phyloP scores from a whole-genome alignment of 2,113 vertebrate genomes.

The Columbina picui region DNA sequence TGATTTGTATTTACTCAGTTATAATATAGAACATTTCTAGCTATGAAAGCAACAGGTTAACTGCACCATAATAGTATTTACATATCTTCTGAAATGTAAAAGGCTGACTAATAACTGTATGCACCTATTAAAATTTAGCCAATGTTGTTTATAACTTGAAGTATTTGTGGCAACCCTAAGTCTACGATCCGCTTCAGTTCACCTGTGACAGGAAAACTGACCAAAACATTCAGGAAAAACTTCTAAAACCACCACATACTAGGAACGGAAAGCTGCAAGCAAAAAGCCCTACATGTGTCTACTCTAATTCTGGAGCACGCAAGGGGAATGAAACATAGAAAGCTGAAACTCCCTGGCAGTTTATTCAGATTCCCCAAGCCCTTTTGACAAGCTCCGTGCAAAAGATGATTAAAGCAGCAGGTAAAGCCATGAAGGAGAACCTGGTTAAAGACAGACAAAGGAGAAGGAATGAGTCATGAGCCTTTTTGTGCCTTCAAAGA shows the following conservation, averaged over 20 bases:
- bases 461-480: background rate
- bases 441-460: background rate
- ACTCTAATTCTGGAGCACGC: background rate
- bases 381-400: background rate
- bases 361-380: background rate
- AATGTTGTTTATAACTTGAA: background rate
- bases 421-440: background rate
- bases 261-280: background rate
- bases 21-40: background rate
- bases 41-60: background rate
- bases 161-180: background rate
- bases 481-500: background rate
- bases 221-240: background rate
- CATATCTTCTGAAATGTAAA: background rate
- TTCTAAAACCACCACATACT: background rate
- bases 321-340: background rate
- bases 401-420: background rate
- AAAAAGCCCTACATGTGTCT: background rate
- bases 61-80: background rate
- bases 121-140: background rate
- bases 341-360: background rate
- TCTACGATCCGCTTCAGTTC: background rate
- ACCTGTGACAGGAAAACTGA: background rate
- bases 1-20: background rate
- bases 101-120: background rate